Evolutionary conservation across 2,113 vertebrate genomes (phyloP).

Genomic region (Tor tambroides): DNA sequence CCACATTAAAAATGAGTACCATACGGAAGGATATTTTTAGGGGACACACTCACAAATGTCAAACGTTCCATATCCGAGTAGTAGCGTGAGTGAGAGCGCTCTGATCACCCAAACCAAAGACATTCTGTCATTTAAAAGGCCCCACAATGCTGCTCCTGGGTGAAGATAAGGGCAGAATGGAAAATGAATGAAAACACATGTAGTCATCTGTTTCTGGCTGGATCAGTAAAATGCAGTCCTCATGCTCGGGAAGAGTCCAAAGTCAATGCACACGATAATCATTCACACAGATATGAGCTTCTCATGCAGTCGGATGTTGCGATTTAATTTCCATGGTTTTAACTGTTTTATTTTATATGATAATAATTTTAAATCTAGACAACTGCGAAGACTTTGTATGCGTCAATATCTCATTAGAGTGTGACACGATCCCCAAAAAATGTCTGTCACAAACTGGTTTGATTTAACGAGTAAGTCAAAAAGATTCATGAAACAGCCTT

Average conservation of each 20-base stretch:
- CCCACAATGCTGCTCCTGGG: conserved; percentile 57
- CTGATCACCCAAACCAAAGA: conserved; percentile 52
- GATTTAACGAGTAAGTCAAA: not conserved
- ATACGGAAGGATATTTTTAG: conserved; percentile 69
- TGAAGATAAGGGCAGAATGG: conserved; percentile 61
- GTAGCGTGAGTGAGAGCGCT: conserved; percentile 23
- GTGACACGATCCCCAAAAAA: not conserved
- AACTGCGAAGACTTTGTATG: not conserved
- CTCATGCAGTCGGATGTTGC: not conserved
- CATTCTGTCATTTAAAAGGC: conserved; percentile 52
- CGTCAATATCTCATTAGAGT: not conserved
- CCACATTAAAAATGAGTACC: conserved; percentile 66
- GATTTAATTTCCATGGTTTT: not conserved
- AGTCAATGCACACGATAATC: not conserved
- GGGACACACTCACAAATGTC: conserved; percentile 49
- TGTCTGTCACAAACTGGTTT: not conserved
- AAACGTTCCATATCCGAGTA: not conserved
- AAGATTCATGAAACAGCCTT: not conserved
- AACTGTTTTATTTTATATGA: not conserved
- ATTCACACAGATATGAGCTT: not conserved
- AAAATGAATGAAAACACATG: conserved; percentile 69
- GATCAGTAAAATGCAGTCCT: conserved; percentile 56
- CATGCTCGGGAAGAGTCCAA: conserved; percentile 8
- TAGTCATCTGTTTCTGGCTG: conserved; percentile 42
- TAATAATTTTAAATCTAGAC: not conserved